phyloP scores from a whole-genome alignment of 1,140 invertebrate species.

The Protaetia brevitarsis region DNA sequence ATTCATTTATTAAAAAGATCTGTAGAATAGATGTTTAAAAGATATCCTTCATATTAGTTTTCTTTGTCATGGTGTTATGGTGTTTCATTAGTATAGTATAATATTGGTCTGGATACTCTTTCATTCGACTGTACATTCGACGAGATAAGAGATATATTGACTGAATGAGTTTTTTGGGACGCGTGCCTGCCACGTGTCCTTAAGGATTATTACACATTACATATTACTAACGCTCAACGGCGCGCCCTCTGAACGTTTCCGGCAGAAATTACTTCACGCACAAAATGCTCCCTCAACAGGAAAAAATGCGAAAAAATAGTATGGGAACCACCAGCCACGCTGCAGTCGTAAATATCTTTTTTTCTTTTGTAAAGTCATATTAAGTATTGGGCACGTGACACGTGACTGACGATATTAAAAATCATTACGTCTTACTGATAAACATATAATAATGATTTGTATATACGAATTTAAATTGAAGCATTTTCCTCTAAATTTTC shows the following conservation, averaged over 20 bases:
- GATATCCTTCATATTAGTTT: too few species aligned
- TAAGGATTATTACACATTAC: conserved; percentile 31
- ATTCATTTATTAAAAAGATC: too few species aligned
- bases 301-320: background rate
- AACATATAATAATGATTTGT: too few species aligned
- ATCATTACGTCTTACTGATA: background rate
- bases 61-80: too few species aligned
- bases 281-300: conserved; percentile 13
- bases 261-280: conserved; percentile 11
- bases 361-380: background rate
- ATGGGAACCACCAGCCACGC: background rate
- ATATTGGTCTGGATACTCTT: background rate
- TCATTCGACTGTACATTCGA: background rate
- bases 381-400: background rate
- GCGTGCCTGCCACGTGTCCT: conserved; percentile 28
- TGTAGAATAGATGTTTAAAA: too few species aligned
- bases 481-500: background rate
- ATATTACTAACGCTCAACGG: conserved; percentile 14
- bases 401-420: background rate
- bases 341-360: background rate
- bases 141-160: conserved; percentile 4
- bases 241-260: conserved; percentile 4
- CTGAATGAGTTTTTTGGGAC: conserved; percentile 18
- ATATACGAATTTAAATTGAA: too few species aligned
- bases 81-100: too few species aligned